Conservation (phyloP, 2,113 vertebrate genomes). For the Phoxinus phoxinus region DNA sequence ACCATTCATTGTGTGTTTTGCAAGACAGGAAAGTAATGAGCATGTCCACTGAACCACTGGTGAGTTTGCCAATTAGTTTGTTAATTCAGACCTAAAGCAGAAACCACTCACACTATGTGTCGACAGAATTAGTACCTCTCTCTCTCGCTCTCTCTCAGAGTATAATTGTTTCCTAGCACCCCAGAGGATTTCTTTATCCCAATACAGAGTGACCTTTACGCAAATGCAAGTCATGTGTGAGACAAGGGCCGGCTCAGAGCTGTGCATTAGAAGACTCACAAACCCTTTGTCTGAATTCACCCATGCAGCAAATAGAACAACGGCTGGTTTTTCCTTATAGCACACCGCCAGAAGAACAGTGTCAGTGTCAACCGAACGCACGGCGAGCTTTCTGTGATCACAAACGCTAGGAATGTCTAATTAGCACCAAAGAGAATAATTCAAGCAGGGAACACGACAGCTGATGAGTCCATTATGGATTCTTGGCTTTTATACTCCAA, state of each 20-base stretch:
- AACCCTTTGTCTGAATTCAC: slow-evolving; percentile 57
- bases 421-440: slow-evolving; percentile 60
- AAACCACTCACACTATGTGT: slow-evolving; percentile 1
- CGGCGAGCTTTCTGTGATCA: slow-evolving; percentile 48
- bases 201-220: slow-evolving; percentile 34
- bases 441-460: slow-evolving; percentile 12
- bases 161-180: slow-evolving; percentile 36
- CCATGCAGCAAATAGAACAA: slow-evolving; percentile 75
- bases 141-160: neutral
- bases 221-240: slow-evolving; percentile 24
- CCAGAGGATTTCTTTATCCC: slow-evolving; percentile 29
- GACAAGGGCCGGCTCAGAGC: slow-evolving; percentile 6
- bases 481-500: slow-evolving; percentile 15
- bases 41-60: slow-evolving; percentile 50
- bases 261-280: neutral
- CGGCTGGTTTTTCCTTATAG: slow-evolving; percentile 47
- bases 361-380: slow-evolving; percentile 40
- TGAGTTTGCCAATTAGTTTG: slow-evolving; percentile 63
- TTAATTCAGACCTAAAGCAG: slow-evolving; percentile 42
- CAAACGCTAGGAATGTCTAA: slow-evolving; percentile 60
- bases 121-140: slow-evolving; percentile 9
- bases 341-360: slow-evolving; percentile 53
- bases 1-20: neutral
- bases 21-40: slow-evolving; percentile 38
- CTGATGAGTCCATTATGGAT: slow-evolving; percentile 12